Evolutionary conservation across 2,797 vertebrate genomes (phyloP), one percentile per base, ranked within the genome.

Genomic region (Geotrypetes seraphini): DNA sequence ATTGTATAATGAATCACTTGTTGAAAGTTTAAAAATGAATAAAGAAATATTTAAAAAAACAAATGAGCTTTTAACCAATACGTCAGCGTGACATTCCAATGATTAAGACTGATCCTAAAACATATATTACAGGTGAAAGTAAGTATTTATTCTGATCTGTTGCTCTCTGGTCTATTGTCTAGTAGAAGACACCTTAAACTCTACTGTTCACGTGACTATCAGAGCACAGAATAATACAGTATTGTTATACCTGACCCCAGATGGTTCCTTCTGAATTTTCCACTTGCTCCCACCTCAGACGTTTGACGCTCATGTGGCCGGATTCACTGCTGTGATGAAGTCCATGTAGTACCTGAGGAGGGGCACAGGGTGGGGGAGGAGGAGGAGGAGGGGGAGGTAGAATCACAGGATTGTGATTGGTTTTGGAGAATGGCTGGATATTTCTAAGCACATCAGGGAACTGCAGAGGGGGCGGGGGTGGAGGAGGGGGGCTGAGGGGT

Each of bases 241-340:
- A n/a, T n/a, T n/a, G n/a, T n/a, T 61, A 8, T 52, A 90, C 94
- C 91, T 97, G 94, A 5, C 95, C 95, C 95, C 95, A 98, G 53
- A 98, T 98, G 47, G 95, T 98, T 29, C 95, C 94, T 63, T 98
- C 95, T 0, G 94, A 97, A 71, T 97, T 98, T 71, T 98, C 94
- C 81, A 98, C 94, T 69, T 97, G 95, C 71, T 98, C 94, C 95
- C 95, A 98, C 26, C 95, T 90, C 53, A 98, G 86, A 43, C 95
- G 75, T 74, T 98, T 98, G 57, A 98, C 94, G 0, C 91, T 98
- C 95, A 96, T 96, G 79, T 97, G 95, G 68, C 86, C 94, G 69
- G 86, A 58, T 42, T 95, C 91, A 0, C 83, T 81, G 22, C 86
- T 63, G 19, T 77, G 75, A 34, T 79, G 81, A 54, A 82, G 73